Evolutionary conservation across 2,797 vertebrate genomes (phyloP), one percentile per base, ranked within the genome.

Genomic region (Pogoniulus pusillus): DNA sequence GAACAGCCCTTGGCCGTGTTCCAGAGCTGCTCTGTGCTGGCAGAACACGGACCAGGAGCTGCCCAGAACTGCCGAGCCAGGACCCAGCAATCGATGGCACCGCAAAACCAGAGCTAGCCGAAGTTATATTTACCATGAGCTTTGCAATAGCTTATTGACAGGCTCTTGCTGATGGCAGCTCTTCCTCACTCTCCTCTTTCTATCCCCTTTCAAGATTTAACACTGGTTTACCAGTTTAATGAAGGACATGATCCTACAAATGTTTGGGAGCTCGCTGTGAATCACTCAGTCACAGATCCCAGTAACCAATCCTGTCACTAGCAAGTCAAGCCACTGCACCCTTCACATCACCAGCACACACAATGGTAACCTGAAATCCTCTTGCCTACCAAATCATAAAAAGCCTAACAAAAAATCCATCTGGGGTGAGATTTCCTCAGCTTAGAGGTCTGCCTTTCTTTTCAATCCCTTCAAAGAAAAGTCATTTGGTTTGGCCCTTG

Each of bases 401-500:
- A 90, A 92, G 69, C 26, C 85, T 75, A 60, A 35, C 19, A 34
- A 59, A 49, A 88, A 94, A 55, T 49, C 51, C 43, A 30, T 60
- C 26, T 54, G 64, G 19, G 82, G 10, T 10, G 16, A 85, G 89
- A 78, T 88, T 89, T 89, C 51, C n/a, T 86, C 58, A 74, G 55
- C 27, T 1, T 1, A 65, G 66, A 89, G 64, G 23, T 37, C 83
- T 82, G 45, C 23, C 39, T 94, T 85, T 57, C 53, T 92, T 88
- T 82, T 47, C 30, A 1, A 4, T 37, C 29, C 9, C 7, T 53
- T 45, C 68, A 91, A 63, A 10, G 39, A 45, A 58, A 85, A 87
- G 64, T 93, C 85, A 27, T 79, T 85, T 60, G 75, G 45, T 60
- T 94, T 95, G 57, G 59, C 83, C 51, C 80, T 74, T 91, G 94